phyloP scores from a whole-genome alignment of 2,797 vertebrate genomes.

The Rhabdomys pumilio region DNA sequence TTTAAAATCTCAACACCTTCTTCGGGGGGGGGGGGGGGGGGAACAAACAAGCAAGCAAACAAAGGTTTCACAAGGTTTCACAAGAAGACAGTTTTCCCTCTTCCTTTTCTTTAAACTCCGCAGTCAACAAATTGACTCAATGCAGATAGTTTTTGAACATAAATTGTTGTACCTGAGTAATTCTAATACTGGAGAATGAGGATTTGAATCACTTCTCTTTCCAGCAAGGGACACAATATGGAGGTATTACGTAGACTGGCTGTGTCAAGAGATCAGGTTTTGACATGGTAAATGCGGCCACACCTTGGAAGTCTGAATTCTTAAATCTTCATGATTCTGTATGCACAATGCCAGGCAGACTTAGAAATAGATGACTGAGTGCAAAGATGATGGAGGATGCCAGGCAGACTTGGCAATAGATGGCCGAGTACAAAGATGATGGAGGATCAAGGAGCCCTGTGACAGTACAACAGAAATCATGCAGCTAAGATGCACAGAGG shows the following conservation, averaged over 20 bases:
- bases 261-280: neutral
- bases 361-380: neutral
- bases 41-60: too few relatives aligned
- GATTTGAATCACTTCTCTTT: slow-evolving; percentile 36
- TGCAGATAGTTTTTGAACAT: neutral
- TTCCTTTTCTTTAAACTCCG: neutral
- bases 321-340: slow-evolving; percentile 11
- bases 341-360: neutral
- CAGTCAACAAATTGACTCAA: neutral
- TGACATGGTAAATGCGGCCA: neutral
- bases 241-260: neutral
- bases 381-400: too few relatives aligned
- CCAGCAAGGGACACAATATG: neutral
- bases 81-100: neutral
- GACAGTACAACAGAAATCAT: neutral
- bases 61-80: neutral
- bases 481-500: neutral
- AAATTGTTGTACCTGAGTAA: neutral
- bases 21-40: too few relatives aligned
- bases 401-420: too few relatives aligned
- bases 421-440: neutral
- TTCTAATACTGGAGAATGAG: neutral
- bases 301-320: neutral
- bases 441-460: neutral
- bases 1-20: neutral